These are phyloP conservation scores for Drosophila pandora DNA, from an alignment of 1,140 invertebrate genomes.

Conservation along the genomic window DNA sequence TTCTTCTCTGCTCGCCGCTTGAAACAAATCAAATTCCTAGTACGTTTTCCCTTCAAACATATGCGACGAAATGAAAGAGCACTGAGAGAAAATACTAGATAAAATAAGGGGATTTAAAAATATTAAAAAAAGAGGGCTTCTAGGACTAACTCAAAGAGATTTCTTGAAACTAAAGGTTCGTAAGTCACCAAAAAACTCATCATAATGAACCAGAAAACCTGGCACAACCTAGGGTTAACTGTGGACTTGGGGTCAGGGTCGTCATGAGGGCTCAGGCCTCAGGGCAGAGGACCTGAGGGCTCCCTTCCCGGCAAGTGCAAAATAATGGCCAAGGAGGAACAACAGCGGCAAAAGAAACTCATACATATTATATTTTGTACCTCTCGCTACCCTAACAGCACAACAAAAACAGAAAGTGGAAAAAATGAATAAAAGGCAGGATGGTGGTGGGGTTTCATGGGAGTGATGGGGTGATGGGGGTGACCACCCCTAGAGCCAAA, in stretches of 20 bases:
- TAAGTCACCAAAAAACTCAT: slow-evolving; percentile 22
- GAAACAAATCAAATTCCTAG: slow-evolving; percentile 74
- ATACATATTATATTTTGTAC: slow-evolving; percentile 64
- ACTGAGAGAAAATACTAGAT: slow-evolving; percentile 3
- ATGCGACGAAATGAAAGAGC: slow-evolving; percentile 16
- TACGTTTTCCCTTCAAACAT: slow-evolving; percentile 41
- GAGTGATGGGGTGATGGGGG: slow-evolving; percentile 2
- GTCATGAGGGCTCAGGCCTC: too few species aligned
- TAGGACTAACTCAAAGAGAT: background rate
- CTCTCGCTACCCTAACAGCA: slow-evolving; percentile 25
- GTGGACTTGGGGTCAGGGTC: background rate
- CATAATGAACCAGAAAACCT: slow-evolving; percentile 15
- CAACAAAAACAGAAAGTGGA: background rate
- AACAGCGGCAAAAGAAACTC: slow-evolving; percentile 45
- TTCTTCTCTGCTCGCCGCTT: slow-evolving; percentile 37
- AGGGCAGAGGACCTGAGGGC: too few species aligned
- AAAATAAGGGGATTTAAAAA: background rate
- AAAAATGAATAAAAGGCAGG: slow-evolving; percentile 26
- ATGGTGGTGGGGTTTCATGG: slow-evolving; percentile 6
- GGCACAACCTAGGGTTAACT: slow-evolving; percentile 27
- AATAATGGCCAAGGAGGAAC: slow-evolving; percentile 65
- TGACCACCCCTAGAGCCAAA: slow-evolving; percentile 50
- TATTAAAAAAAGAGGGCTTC: background rate
- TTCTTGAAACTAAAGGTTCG: too few species aligned
- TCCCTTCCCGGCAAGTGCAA: slow-evolving; percentile 56